Conservation (phyloP, 1,140 invertebrate genomes). For the Vanessa tameamea region DNA sequence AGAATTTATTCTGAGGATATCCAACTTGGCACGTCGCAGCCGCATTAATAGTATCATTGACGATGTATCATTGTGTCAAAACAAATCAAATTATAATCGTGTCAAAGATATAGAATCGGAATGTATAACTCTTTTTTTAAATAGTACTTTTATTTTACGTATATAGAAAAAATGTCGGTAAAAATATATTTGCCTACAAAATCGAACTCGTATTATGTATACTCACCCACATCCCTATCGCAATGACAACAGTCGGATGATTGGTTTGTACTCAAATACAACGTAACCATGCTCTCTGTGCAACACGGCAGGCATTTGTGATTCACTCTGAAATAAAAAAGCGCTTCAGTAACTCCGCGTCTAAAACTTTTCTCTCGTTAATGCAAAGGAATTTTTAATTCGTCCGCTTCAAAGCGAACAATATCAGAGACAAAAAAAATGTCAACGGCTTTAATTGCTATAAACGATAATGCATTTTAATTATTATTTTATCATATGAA, state of each 20-base stretch:
- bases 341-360: slow-evolving; percentile 17
- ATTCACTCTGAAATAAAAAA: slow-evolving; percentile 80
- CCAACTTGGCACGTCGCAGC: too few species aligned
- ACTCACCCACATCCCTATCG: slow-evolving; percentile 84
- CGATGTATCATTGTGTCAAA: too few species aligned
- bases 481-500: slow-evolving; percentile 31
- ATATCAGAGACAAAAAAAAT: slow-evolving; percentile 37
- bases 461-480: slow-evolving; percentile 31
- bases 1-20: too few species aligned
- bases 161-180: background rate
- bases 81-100: too few species aligned
- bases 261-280: slow-evolving; percentile 61
- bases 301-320: slow-evolving; percentile 88
- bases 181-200: background rate
- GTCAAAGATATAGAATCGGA: too few species aligned
- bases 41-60: too few species aligned
- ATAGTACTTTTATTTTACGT: too few species aligned
- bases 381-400: slow-evolving; percentile 35
- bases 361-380: slow-evolving; percentile 24
- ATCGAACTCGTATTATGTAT: background rate
- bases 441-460: slow-evolving; percentile 37
- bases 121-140: too few species aligned
- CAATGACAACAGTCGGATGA: slow-evolving; percentile 83
- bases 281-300: slow-evolving; percentile 66
- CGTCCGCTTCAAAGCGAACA: slow-evolving; percentile 31